Evolutionary conservation across 2,888 invertebrate genomes (phyloP).

Genomic region (Aleiodes testaceus): DNA sequence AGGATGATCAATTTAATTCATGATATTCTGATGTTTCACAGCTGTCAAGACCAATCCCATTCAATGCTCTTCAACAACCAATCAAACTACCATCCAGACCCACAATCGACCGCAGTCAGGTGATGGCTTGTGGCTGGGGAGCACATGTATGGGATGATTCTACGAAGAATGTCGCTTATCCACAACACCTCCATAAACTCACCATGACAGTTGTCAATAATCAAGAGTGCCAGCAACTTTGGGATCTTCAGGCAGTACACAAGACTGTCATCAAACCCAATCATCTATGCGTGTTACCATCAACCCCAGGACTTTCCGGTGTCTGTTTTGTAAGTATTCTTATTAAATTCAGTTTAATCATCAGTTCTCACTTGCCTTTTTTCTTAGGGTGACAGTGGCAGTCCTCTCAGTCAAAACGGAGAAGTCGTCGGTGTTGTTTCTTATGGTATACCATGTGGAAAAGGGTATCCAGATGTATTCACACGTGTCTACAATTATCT

Average conservation of each 20-base stretch:
- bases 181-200: too few species aligned
- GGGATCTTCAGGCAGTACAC: too few species aligned
- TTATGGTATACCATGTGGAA: constrained; percentile 64
- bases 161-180: too few species aligned
- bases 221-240: too few species aligned
- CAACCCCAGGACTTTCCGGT: not conserved
- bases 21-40: not conserved
- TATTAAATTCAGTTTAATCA: constrained; percentile 20
- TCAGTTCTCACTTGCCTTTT: constrained; percentile 4
- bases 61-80: too few species aligned
- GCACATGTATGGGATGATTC: too few species aligned
- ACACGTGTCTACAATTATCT: constrained; percentile 61
- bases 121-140: too few species aligned
- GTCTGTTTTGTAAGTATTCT: constrained; percentile 32
- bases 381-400: constrained; percentile 54
- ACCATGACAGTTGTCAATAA: too few species aligned
- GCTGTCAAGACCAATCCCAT: too few species aligned
- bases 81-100: too few species aligned
- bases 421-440: constrained; percentile 63
- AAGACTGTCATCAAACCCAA: too few species aligned
- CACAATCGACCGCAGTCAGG: too few species aligned
- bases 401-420: constrained; percentile 49
- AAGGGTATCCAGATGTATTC: constrained; percentile 64
- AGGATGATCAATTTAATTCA: not conserved
- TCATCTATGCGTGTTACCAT: constrained; percentile 1